Percentiles rank a stretch among this genome's conserved stretches.
Evolutionary conservation across 2,113 vertebrate genomes (phyloP).

Genomic region (Uropsilus gracilis): DNA sequence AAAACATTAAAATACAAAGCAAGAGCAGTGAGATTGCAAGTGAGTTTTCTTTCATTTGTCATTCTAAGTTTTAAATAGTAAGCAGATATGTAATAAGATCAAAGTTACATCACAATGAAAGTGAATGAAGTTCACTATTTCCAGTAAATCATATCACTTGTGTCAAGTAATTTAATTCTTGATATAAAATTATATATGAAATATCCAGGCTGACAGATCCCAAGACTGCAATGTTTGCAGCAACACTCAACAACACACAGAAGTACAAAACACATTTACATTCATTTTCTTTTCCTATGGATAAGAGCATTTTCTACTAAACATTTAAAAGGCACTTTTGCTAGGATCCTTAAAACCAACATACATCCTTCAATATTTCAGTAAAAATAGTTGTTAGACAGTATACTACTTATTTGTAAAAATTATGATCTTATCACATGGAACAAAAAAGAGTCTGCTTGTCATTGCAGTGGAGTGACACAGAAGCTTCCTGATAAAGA

Average conservation of each 20-base stretch:
- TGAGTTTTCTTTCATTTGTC: background rate
- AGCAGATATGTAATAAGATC: background rate
- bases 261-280: background rate
- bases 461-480: background rate
- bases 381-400: background rate
- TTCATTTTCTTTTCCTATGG: background rate
- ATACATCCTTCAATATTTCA: background rate
- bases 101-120: slow-evolving; percentile 12
- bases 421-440: background rate
- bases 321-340: slow-evolving; percentile 12
- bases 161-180: background rate
- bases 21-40: background rate
- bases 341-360: background rate
- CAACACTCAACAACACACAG: background rate
- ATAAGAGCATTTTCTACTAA: background rate
- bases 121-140: slow-evolving; percentile 47
- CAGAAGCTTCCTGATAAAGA: background rate
- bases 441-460: background rate
- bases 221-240: background rate
- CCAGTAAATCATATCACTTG: background rate
- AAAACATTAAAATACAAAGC: slow-evolving; percentile 3
- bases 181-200: background rate
- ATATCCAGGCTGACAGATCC: background rate
- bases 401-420: background rate
- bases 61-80: background rate